Percentiles rank a stretch among this genome's conserved stretches.
phyloP scores from a whole-genome alignment of 2,888 invertebrate genomes.

The Eumerus sabulonum region DNA sequence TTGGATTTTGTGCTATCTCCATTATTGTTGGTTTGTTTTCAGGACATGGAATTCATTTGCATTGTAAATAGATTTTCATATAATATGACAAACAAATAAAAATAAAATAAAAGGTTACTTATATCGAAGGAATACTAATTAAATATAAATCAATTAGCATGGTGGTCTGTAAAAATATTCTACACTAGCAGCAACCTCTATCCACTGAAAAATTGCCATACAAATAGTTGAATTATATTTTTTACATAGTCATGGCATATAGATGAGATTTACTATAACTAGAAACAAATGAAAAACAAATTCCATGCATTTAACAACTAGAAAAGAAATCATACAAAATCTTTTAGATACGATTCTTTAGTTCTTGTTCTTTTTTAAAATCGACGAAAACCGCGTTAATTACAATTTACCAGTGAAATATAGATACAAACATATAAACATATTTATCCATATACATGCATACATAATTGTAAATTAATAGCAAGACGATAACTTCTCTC shows the following conservation, averaged over 20 bases:
- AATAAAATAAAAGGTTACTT: not conserved
- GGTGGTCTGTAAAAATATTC: constrained; percentile 24
- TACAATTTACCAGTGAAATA: constrained; percentile 25
- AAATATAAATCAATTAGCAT: constrained; percentile 55
- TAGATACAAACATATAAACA: constrained; percentile 33
- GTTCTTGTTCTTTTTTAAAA: not conserved
- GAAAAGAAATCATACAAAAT: constrained; percentile 13
- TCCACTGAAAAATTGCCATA: constrained; percentile 52
- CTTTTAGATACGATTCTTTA: constrained; percentile 70
- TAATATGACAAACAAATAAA: too few species aligned
- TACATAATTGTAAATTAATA: constrained; percentile 12
- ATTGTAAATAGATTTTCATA: constrained; percentile 42
- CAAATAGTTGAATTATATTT: constrained; percentile 34
- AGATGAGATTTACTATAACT: constrained; percentile 10
- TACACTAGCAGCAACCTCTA: constrained; percentile 41
- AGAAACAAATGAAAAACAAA: constrained; percentile 13
- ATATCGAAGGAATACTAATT: constrained; percentile 11
- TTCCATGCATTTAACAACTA: constrained; percentile 41
- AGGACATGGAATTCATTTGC: not conserved
- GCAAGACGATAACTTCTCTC: constrained; percentile 54
- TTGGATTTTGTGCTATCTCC: too few species aligned
- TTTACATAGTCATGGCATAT: too few species aligned
- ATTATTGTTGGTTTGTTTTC: too few species aligned
- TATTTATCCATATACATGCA: constrained; percentile 20
- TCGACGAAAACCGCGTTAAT: constrained; percentile 46